Conservation (phyloP, 2,888 invertebrate species). For the Scelioninae gen. 2 region DNA sequence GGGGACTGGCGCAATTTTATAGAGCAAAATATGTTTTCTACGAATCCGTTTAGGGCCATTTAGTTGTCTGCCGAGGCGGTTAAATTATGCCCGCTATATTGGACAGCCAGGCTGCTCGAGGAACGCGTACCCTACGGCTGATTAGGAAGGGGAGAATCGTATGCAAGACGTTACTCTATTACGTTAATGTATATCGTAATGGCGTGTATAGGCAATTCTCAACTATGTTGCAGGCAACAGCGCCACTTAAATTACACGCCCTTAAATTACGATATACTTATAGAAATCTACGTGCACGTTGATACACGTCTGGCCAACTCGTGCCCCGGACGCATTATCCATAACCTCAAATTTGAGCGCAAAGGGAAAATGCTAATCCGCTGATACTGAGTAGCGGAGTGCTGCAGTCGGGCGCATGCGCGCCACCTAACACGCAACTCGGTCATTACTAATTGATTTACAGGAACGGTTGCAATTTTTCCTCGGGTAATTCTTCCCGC, state of each 20-base stretch:
- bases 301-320: background rate
- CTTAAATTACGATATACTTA: constrained; percentile 38
- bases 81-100: constrained; percentile 64
- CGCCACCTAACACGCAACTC: constrained; percentile 48
- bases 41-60: constrained; percentile 68
- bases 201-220: constrained; percentile 47
- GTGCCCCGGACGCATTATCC: constrained; percentile 20
- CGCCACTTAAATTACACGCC: constrained; percentile 36
- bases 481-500: constrained; percentile 8
- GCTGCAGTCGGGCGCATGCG: constrained; percentile 47
- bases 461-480: no score
- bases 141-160: constrained; percentile 50
- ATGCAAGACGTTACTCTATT: constrained; percentile 48
- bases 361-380: constrained; percentile 13
- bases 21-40: constrained; percentile 67
- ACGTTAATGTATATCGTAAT: constrained; percentile 47
- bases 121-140: constrained; percentile 55
- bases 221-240: constrained; percentile 45
- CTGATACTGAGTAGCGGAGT: constrained; percentile 37
- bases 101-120: constrained; percentile 35
- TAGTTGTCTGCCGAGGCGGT: constrained; percentile 63
- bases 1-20: constrained; percentile 68
- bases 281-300: constrained; percentile 5
- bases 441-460: constrained; percentile 38
- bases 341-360: constrained; percentile 9